Evolutionary conservation across 1,140 invertebrate genomes (phyloP).

Genomic region (Heliothis subflexa): DNA sequence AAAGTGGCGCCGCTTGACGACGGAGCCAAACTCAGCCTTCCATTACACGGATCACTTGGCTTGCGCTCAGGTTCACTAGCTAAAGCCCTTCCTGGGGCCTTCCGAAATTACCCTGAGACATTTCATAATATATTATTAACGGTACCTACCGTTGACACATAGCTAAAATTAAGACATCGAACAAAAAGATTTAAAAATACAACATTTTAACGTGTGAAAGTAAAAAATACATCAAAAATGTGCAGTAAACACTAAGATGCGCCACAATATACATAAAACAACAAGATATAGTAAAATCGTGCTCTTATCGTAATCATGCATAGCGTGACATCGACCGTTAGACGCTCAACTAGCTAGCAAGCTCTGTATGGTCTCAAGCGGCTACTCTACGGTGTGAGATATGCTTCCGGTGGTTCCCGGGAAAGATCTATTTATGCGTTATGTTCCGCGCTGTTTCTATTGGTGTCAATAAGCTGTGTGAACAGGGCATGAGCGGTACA

Average conservation of each 20-base stretch:
- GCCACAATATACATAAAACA: conserved; percentile 66
- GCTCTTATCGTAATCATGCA: conserved; percentile 85
- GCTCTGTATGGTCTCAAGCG: conserved; percentile 77
- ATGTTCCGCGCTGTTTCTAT: conserved; percentile 81
- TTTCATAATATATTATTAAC: conserved; percentile 23
- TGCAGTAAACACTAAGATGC: conserved; percentile 76
- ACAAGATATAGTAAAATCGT: conserved; percentile 74
- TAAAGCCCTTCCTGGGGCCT: conserved; percentile 73
- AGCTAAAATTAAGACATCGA: conserved; percentile 44
- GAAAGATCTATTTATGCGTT: conserved; percentile 85
- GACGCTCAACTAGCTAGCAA: conserved; percentile 74
- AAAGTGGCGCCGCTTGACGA: conserved; percentile 55
- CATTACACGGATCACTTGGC: conserved; percentile 80
- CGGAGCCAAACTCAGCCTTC: conserved; percentile 72
- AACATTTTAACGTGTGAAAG: conserved; percentile 47
- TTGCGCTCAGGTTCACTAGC: conserved; percentile 70
- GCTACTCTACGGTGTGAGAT: conserved; percentile 78
- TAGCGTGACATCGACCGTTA: conserved; percentile 82
- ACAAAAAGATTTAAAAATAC: conserved; percentile 55
- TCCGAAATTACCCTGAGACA: conserved; percentile 61
- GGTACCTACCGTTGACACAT: conserved; percentile 21
- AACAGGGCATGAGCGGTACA: conserved; percentile 82
- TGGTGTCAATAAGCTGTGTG: conserved; percentile 76
- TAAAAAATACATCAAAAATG: conserved; percentile 65
- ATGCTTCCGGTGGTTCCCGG: conserved; percentile 82